Evolutionary conservation across 2,888 invertebrate species (phyloP).

Genomic region (Agrilus biguttatus): DNA sequence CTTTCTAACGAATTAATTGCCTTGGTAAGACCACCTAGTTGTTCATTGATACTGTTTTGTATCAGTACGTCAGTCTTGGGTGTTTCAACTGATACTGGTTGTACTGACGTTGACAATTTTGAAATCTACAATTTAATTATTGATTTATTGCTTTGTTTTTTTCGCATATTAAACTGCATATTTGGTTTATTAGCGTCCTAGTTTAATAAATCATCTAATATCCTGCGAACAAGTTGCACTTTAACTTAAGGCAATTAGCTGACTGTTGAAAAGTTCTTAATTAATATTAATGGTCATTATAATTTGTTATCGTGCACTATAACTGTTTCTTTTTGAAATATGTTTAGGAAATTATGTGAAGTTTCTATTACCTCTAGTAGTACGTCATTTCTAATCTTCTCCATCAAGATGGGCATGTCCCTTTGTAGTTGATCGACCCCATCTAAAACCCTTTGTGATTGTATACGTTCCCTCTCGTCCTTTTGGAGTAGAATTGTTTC

Average conservation of each 20-base stretch:
- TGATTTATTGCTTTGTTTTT: no score
- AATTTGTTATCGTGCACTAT: no score
- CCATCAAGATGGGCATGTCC: conserved; percentile 33
- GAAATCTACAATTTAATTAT: no score
- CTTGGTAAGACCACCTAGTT: conserved; percentile 21
- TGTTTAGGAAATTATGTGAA: no score
- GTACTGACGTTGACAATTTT: conserved; percentile 12
- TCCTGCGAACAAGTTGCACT: no score
- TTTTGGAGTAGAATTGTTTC: conserved; percentile 62
- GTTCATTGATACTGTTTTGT: conserved; percentile 18
- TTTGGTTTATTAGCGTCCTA: no score
- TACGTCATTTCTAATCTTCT: conserved; percentile 30
- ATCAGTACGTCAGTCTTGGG: conserved; percentile 21
- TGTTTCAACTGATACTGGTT: conserved; percentile 11
- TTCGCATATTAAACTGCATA: no score
- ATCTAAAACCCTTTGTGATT: conserved; percentile 47
- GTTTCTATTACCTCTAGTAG: conserved; percentile 19
- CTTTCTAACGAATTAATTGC: conserved; percentile 20
- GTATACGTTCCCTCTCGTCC: conserved; percentile 49
- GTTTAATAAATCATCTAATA: no score
- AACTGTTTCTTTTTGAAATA: no score
- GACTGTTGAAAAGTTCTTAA: no score
- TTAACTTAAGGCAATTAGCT: no score
- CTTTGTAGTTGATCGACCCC: conserved; percentile 37
- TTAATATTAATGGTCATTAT: no score